These are phyloP conservation scores for Thysanoteuthis rhombus DNA, from an alignment of 2,888 invertebrate species.

Conservation along the genomic window DNA sequence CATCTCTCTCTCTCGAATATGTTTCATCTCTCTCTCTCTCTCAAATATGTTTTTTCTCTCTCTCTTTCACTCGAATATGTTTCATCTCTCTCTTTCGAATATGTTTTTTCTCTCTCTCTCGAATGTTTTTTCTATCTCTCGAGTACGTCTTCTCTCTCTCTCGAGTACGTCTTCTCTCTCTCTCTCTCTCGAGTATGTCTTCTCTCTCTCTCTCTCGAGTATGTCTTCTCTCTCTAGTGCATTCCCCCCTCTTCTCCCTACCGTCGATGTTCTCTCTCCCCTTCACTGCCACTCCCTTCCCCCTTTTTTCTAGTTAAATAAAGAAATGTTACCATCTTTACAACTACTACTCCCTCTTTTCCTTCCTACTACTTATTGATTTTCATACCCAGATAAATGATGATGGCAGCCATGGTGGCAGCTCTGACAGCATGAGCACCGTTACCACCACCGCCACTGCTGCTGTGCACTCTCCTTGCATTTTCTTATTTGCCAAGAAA, in stretches of 20 bases:
- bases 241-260: no score
- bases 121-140: rapidly evolving
- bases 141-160: not conserved
- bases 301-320: not conserved
- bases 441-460: not conserved
- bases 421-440: not conserved
- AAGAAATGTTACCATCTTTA: not conserved
- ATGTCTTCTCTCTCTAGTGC: no score
- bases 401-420: not conserved
- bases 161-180: not conserved
- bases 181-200: no score
- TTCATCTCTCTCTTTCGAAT: not conserved
- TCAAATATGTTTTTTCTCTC: not conserved
- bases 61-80: not conserved
- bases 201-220: not conserved
- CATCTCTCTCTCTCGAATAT: not conserved
- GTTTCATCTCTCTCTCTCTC: not conserved
- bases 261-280: no score
- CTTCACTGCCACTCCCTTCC: not conserved
- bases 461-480: not conserved
- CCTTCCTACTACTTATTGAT: not conserved
- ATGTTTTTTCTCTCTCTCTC: not conserved
- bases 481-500: not conserved
- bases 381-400: not conserved
- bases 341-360: not conserved